These are phyloP conservation scores for Zosterops borbonicus DNA, from an alignment of 2,113 vertebrate species.

Conservation along the genomic window DNA sequence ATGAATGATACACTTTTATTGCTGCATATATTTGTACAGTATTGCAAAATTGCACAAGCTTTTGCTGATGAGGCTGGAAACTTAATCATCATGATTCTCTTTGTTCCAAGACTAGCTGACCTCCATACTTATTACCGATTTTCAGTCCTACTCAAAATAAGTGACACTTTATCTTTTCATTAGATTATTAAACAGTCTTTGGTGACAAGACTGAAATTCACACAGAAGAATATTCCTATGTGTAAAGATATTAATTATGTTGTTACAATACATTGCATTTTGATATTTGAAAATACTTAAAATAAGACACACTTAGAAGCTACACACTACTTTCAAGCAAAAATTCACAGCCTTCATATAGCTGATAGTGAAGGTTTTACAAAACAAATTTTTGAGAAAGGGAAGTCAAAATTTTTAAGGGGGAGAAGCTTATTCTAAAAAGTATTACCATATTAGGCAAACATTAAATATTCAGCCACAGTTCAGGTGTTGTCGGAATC, in stretches of 20 bases:
- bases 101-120: background rate
- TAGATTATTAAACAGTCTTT: background rate
- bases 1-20: background rate
- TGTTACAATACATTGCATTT: background rate
- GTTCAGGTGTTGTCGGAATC: background rate
- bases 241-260: background rate
- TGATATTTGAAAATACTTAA: background rate
- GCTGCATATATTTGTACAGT: background rate
- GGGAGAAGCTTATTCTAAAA: background rate
- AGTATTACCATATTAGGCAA: background rate
- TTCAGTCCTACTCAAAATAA: background rate
- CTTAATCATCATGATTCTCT: background rate
- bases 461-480: background rate
- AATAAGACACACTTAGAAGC: background rate
- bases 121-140: background rate
- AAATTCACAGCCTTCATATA: background rate
- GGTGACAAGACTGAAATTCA: background rate
- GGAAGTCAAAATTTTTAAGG: background rate
- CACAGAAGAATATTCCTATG: background rate
- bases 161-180: background rate
- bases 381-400: background rate
- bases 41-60: background rate
- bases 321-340: background rate
- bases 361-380: background rate
- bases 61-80: background rate